Base-by-base conservation (phyloP, 2,113 vertebrate species). In the Rynchops niger region DNA sequence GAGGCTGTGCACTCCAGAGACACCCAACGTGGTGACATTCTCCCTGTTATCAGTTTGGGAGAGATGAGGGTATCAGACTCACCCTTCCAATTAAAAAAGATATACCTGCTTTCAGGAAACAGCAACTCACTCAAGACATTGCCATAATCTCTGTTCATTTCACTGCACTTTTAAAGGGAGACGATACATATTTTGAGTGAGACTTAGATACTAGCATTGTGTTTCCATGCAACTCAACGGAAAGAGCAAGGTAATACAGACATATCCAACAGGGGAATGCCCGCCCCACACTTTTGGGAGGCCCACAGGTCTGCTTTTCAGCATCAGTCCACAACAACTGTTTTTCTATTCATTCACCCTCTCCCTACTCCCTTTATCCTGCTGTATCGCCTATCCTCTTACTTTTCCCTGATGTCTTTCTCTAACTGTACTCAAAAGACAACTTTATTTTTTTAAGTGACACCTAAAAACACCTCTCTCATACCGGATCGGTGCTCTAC, bases 201-300 rank as follows among this genome's bases (percentile, higher is more conserved):
- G 30, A 43, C 6, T 15, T 2, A 6, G 29, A n/a, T 21, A 63
- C 8, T 65, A 63, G 4, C 15, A 42, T 26, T 62, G n/a, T 53
- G 9, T 27, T 82, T 79, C 16, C 50, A 22, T 59, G 74, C 50
- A 82, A 27, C 10, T 4, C 23, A 42, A n/a, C 10, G 36, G 65
- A 80, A 91, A 45, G 9, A 85, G 8, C 3, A 12, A 32, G 7
- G 45, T n/a, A 74, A 38, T 52, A 58, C 5, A 58, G 36, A 36
- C 26, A 52, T 25, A 34, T 4, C 4, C 2, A 25, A 5, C 0
- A 62, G 11, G 4, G 13, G 5, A 67, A 65, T 14, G 6, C 6
- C 50, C 32, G 4, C 19, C 32, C 11, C 9, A 20, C 9, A 52
- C 3, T 52, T 90, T 50, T 72, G 20, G 26, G 26, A 14, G 13